These are phyloP conservation scores for Zaprionus davidi DNA, from an alignment of 1,140 invertebrate species.

Conservation along the genomic window DNA sequence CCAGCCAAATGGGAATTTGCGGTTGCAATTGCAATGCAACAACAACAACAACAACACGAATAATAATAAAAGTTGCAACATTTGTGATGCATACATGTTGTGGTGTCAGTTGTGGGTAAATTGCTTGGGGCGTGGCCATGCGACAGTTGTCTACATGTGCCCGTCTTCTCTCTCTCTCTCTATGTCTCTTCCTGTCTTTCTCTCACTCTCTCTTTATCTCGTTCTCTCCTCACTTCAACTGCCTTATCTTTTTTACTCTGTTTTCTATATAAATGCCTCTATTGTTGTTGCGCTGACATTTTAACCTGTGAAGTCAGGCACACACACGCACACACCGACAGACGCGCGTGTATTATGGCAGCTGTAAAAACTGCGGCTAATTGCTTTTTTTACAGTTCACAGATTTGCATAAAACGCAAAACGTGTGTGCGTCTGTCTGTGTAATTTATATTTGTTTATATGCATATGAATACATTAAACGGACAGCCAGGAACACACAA, in stretches of 20 bases:
- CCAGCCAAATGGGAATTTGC: conserved; percentile 71
- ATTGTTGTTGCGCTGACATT: conserved; percentile 31
- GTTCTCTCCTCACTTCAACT: too few species aligned
- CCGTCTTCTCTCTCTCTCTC: not conserved
- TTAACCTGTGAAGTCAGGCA: conserved; percentile 29
- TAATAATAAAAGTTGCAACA: conserved; percentile 30
- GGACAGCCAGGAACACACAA: conserved; percentile 56
- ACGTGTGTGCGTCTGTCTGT: conserved; percentile 49
- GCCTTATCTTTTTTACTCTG: conserved; percentile 24
- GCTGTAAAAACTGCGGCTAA: conserved; percentile 70
- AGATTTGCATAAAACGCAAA: conserved; percentile 69
- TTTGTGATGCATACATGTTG: conserved; percentile 11
- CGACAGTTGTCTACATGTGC: too few species aligned
- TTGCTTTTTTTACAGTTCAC: conserved; percentile 65
- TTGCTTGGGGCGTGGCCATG: conserved; percentile 21
- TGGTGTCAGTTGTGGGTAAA: conserved; percentile 11
- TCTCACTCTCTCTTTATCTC: not conserved
- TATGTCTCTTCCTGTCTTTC: not conserved
- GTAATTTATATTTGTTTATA: conserved; percentile 80
- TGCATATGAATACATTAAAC: conserved; percentile 68
- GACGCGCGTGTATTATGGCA: conserved; percentile 18
- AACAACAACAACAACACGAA: not conserved
- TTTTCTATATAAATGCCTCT: conserved; percentile 11
- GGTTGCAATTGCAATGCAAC: conserved; percentile 51
- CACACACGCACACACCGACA: not conserved